phyloP scores from a whole-genome alignment of 2,113 vertebrate genomes.

The Tupaia chinensis region DNA sequence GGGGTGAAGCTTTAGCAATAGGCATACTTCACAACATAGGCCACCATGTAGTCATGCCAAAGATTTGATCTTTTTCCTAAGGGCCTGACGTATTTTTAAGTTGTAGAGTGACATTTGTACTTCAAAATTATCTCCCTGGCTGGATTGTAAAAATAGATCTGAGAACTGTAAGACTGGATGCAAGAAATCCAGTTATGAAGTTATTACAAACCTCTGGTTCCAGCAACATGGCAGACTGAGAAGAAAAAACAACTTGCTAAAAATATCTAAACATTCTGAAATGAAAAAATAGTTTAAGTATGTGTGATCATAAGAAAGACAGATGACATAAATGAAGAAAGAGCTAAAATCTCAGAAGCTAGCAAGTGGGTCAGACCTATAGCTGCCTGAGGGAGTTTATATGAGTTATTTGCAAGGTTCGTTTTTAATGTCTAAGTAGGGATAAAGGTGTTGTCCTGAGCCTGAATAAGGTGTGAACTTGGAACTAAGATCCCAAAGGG shows the following conservation, averaged over 20 bases:
- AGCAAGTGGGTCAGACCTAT: not conserved
- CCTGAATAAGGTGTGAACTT: not conserved
- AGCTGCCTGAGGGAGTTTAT: not conserved
- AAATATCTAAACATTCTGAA: slow-evolving; percentile 16
- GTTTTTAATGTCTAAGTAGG: not conserved
- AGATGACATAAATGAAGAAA: slow-evolving; percentile 28
- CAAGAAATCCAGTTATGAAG: not conserved
- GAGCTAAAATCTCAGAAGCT: not conserved
- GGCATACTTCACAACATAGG: not conserved
- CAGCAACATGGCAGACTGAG: not conserved
- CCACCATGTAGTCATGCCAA: not conserved
- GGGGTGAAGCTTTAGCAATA: not conserved
- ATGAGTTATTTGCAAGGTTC: not conserved
- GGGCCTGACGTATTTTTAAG: not conserved
- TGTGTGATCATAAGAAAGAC: slow-evolving; percentile 14
- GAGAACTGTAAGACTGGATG: not conserved
- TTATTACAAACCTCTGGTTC: slow-evolving; percentile 34
- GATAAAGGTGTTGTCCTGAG: not conserved
- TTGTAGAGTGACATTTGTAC: slow-evolving; percentile 29
- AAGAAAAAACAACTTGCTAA: not conserved
- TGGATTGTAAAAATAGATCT: slow-evolving; percentile 35
- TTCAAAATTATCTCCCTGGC: slow-evolving; percentile 41
- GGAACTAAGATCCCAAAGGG: not conserved
- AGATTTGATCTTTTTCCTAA: slow-evolving; percentile 3
- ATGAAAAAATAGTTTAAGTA: slow-evolving; percentile 17